Conservation (phyloP, 2,797 vertebrate species). For the Lagocephalus sceleratus region DNA sequence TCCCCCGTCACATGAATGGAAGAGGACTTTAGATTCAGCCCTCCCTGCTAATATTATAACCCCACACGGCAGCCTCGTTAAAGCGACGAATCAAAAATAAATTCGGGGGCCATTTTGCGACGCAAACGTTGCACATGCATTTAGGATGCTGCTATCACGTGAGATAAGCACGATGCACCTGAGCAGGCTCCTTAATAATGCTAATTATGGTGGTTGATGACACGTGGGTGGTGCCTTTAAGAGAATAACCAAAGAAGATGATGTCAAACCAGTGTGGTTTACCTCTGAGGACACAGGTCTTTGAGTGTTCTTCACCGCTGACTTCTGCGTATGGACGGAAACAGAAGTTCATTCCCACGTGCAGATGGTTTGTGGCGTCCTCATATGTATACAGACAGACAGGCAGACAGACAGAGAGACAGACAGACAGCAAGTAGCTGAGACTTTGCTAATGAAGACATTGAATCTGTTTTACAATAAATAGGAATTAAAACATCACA, state of each 20-base stretch:
- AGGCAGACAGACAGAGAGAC: slow-evolving; percentile 22
- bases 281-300: background rate
- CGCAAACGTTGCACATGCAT: too few relatives aligned
- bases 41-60: too few relatives aligned
- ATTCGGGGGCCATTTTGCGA: too few relatives aligned
- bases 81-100: too few relatives aligned
- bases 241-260: background rate
- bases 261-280: background rate
- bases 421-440: background rate
- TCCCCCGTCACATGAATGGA: background rate
- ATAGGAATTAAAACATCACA: background rate
- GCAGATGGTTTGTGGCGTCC: slow-evolving; percentile 29
- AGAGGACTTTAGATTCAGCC: too few relatives aligned
- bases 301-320: too few relatives aligned
- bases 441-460: background rate
- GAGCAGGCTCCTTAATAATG: background rate
- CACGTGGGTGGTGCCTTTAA: background rate
- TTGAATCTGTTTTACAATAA: too few relatives aligned
- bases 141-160: too few relatives aligned
- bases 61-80: too few relatives aligned
- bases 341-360: slow-evolving; percentile 1
- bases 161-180: background rate
- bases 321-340: background rate
- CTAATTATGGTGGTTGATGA: background rate
- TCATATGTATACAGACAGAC: slow-evolving; percentile 26